Percentiles rank a stretch among this genome's conserved stretches.
phyloP scores from a whole-genome alignment of 2,113 vertebrate species.

The Quiscalus mexicanus region DNA sequence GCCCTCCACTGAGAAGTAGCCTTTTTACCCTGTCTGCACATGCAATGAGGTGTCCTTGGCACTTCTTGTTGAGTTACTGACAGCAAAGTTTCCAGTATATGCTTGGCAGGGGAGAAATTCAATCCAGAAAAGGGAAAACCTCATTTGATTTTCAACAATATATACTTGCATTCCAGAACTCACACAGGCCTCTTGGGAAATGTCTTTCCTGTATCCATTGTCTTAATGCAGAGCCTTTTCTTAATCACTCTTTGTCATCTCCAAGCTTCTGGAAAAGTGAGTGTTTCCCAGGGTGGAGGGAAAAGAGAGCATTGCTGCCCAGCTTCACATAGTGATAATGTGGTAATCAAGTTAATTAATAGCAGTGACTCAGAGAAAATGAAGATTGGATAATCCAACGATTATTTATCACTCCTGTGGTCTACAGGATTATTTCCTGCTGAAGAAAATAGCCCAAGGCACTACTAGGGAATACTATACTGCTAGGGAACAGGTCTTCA shows the following conservation, averaged over 20 bases:
- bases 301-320: background rate
- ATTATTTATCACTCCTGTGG: constrained; percentile 35
- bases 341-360: constrained; percentile 20
- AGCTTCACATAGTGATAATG: background rate
- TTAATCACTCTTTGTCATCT: constrained; percentile 51
- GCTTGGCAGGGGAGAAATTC: background rate
- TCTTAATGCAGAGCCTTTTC: constrained; percentile 17
- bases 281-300: constrained; percentile 17
- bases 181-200: background rate
- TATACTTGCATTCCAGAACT: background rate
- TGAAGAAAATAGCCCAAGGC: background rate
- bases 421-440: constrained; percentile 2
- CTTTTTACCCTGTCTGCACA: background rate
- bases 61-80: background rate
- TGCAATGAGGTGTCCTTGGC: background rate
- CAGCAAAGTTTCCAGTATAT: background rate
- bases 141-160: background rate
- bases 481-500: background rate
- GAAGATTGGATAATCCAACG: background rate
- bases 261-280: constrained; percentile 35
- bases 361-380: constrained; percentile 42
- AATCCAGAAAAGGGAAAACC: background rate
- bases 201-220: constrained; percentile 8
- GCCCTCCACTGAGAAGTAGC: background rate
- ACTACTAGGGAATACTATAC: background rate